A percentile compares a stretch with the other conserved stretches of the same genome.
These are phyloP conservation scores for Parapsyche elsis DNA, from an alignment of 1,140 invertebrate species.

Conservation along the genomic window DNA sequence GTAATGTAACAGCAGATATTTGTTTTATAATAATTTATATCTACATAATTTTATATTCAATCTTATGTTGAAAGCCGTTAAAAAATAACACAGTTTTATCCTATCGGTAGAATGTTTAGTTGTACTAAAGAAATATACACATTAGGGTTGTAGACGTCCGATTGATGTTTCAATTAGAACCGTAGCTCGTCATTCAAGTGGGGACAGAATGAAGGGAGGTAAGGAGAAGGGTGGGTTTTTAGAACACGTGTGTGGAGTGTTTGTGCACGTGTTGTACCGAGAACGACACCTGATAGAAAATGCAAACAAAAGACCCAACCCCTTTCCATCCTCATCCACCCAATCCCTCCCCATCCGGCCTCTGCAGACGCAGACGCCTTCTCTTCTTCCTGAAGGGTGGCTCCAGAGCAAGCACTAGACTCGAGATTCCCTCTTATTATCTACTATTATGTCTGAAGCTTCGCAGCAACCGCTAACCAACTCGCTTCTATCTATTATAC, in stretches of 20 bases:
- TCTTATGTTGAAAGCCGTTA: no score
- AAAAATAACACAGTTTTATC: no score
- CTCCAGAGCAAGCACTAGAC: constrained; percentile 17
- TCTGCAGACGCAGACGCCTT: background rate
- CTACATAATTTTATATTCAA: no score
- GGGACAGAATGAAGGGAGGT: no score
- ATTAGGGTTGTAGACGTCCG: no score
- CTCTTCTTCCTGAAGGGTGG: constrained; percentile 4
- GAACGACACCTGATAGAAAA: constrained; percentile 31
- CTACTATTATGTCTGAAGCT: background rate
- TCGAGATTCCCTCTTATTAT: constrained; percentile 13
- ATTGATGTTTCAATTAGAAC: no score
- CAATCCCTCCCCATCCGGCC: background rate
- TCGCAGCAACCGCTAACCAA: background rate
- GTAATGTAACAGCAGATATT: no score
- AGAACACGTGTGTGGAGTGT: background rate
- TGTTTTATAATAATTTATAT: no score
- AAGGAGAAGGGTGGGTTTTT: background rate
- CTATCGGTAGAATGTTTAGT: no score
- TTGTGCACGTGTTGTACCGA: constrained; percentile 1
- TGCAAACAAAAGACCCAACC: constrained; percentile 12
- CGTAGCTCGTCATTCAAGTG: no score
- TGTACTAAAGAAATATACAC: no score
- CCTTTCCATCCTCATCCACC: background rate
- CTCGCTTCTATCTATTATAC: background rate